Evolutionary conservation across 1,140 invertebrate species (phyloP).

Genomic region (Monochamus saltuarius): DNA sequence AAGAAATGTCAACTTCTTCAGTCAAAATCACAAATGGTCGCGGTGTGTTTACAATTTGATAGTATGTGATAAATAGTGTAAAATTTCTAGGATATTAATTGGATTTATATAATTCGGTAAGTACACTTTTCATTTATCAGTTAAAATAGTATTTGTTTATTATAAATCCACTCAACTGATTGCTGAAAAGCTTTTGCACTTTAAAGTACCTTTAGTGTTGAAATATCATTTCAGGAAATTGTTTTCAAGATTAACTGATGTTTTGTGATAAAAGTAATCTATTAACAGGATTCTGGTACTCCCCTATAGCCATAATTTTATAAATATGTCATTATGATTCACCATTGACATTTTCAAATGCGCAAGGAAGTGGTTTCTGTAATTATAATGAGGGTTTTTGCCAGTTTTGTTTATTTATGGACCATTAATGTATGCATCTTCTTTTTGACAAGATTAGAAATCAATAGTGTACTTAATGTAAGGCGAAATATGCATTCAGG

Average conservation of each 20-base stretch:
- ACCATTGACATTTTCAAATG: too few species aligned
- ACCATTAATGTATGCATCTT: too few species aligned
- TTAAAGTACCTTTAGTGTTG: background rate
- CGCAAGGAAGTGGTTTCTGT: too few species aligned
- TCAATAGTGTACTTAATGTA: too few species aligned
- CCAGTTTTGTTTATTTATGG: too few species aligned
- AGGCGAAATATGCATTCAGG: too few species aligned
- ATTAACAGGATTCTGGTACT: background rate
- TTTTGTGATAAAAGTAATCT: constrained; percentile 20
- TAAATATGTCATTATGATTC: too few species aligned
- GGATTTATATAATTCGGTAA: background rate
- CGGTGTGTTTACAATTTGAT: constrained; percentile 3
- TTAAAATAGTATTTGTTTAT: too few species aligned
- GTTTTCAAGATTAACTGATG: background rate
- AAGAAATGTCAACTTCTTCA: constrained; percentile 5
- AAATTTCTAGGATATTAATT: background rate
- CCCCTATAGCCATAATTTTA: background rate
- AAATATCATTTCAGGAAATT: background rate
- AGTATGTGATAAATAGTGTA: background rate
- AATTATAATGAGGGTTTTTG: too few species aligned
- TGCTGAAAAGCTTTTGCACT: too few species aligned
- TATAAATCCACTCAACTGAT: too few species aligned
- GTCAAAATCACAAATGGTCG: constrained; percentile 5
- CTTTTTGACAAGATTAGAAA: too few species aligned
- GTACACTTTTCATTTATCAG: background rate